Evolutionary conservation across 2,797 vertebrate species (phyloP), one percentile per base, ranked within the genome.

Genomic region (Anguilla obscura): DNA sequence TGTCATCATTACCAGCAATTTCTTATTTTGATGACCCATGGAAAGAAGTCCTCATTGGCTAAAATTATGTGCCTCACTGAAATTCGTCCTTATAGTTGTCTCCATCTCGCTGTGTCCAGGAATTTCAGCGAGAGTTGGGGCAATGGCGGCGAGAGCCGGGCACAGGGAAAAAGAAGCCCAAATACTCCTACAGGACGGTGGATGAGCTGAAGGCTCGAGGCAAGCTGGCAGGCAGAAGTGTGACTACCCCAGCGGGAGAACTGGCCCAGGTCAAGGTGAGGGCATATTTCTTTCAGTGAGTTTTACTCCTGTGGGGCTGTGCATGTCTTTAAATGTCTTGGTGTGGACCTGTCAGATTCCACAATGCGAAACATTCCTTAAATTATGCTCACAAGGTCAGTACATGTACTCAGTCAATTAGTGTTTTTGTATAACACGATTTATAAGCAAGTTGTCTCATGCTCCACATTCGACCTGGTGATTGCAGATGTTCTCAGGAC

Each of bases 191-290:
- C 86, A 98, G 96, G 92, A 98, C 98, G 0, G 97, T 98, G 84
- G 98, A 99, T 6, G 98, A 99, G 90, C 93, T 99, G 86, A 99
- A 98, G 90, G 98, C 97, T 89, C 98, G 97, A 93, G 98, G 98
- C 85, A 97, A 97, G 91, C 91, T 97, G 48, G 92, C 90, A 0
- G 96, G 92, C 85, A 97, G 96, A 91, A 94, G 94, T 89, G 95
- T 97, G 24, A 89, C 94, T 0, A 92, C 96, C 4, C 97, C 98
- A 10, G 98, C 98, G 91, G 98, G 97, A 92, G 98, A 99, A 91
- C 93, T 99, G 84, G 97, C 98, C 36, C 98, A 99, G 91, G 99
- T 99, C 91, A 99, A 99, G 97, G 98, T 99, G 92, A 74, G 93
- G 89, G 89, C 54, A 24, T 45, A 40, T 58, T n/a, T 10, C 36